phyloP scores from a whole-genome alignment of 2,113 vertebrate species.

The Anseranas semipalmata region DNA sequence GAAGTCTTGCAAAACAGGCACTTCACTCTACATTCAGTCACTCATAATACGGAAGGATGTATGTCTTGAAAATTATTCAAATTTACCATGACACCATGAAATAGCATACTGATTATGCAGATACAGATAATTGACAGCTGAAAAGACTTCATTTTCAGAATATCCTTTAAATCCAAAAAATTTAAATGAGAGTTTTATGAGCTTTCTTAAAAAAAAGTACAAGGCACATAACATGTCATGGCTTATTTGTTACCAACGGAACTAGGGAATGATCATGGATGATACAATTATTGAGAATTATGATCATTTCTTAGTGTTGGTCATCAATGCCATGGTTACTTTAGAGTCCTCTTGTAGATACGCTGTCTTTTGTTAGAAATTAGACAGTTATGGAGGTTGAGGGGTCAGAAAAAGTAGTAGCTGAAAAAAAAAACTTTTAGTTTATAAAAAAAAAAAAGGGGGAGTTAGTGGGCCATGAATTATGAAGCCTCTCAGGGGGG shows the following conservation, averaged over 20 bases:
- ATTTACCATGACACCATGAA: constrained; percentile 4
- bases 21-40: neutral
- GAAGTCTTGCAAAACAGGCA: constrained; percentile 15
- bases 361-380: neutral
- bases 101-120: constrained; percentile 21
- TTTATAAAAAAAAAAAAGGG: neutral
- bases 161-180: constrained; percentile 5
- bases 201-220: neutral
- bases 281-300: neutral
- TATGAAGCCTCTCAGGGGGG: neutral
- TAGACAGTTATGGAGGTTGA: neutral
- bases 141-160: constrained; percentile 26
- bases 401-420: neutral
- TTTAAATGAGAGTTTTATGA: neutral
- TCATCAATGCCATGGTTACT: neutral
- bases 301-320: neutral
- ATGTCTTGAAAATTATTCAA: constrained; percentile 42
- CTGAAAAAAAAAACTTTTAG: neutral
- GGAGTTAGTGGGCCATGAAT: neutral
- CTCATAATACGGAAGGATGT: constrained; percentile 4
- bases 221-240: neutral
- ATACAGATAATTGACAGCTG: neutral
- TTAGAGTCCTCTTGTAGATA: neutral
- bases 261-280: neutral
- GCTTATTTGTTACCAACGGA: neutral